Base-by-base conservation (phyloP, 2,113 vertebrate species). In the Dolichallabes microphthalmus region DNA sequence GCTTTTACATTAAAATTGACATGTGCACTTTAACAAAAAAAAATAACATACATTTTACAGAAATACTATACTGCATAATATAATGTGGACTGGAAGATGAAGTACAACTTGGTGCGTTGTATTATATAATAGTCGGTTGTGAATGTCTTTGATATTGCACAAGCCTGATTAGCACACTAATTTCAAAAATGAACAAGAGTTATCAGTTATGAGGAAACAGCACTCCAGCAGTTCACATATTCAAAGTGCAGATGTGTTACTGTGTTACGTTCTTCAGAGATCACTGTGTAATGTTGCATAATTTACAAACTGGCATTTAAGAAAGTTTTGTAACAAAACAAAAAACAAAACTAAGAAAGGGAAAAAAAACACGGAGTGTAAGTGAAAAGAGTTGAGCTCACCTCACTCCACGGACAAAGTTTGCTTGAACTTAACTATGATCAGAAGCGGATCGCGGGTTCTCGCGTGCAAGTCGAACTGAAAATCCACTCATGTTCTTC, bases 401-500 rank as follows among this genome's bases (percentile, higher is more conserved):
- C 66, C 78, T 81, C 78, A 19, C 19, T 53, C 27, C 85, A 13
- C 53, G 8, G 71, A 80, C 68, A 22, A 86, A 82, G 13, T 86
- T 86, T 75, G 22, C 53, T 73, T 63, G 9, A 74, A 82, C 25
- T 82, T 61, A 82, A 82, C 58, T 75, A 15, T 39, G 69, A 74
- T 55, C 69, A 68, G 17, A 76, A 63, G 84, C 75, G 81, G 55
- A 81, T 85, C 85, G 85, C 87, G 86, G 71, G 80, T 45, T 60
- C 82, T 50, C 73, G 69, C 55, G 85, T 57, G 71, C 58, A 60
- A 27, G 22, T 19, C 22, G 74, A 61, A 57, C 25, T 60, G 58
- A 85, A 88, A 88, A 86, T 90, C 89, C 89, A 87, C 86, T 55
- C 57, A 86, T 77, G 68, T 55, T 50, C 63, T 79, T 82, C 4